Evolutionary conservation across 2,888 invertebrate species (phyloP).

Genomic region (Drosophila maculinotata): DNA sequence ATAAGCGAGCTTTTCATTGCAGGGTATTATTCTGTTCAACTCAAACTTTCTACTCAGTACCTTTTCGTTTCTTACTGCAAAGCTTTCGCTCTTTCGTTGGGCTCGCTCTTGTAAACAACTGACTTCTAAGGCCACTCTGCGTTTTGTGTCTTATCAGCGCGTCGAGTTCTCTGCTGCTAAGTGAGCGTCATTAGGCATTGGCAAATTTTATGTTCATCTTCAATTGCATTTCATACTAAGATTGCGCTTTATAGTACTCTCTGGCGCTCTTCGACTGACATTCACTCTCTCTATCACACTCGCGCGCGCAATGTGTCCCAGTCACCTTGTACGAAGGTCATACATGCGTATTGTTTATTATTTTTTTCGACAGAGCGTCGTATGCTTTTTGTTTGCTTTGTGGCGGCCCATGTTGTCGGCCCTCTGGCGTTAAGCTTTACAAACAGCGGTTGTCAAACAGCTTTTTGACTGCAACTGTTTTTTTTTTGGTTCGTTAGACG

Average conservation of each 20-base stretch:
- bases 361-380: slow-evolving; percentile 48
- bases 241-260: slow-evolving; percentile 19
- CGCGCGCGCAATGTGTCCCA: slow-evolving; percentile 63
- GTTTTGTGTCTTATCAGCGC: slow-evolving; percentile 52
- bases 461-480: neutral
- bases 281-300: neutral
- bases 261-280: slow-evolving; percentile 1
- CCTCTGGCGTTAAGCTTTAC: slow-evolving; percentile 53
- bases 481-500: no score
- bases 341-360: slow-evolving; percentile 82
- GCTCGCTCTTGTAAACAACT: slow-evolving; percentile 66
- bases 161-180: slow-evolving; percentile 32
- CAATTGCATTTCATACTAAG: slow-evolving; percentile 19
- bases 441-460: neutral
- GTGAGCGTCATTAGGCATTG: slow-evolving; percentile 37
- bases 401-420: slow-evolving; percentile 19
- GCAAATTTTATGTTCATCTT: slow-evolving; percentile 32
- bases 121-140: slow-evolving; percentile 20
- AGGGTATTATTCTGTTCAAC: slow-evolving; percentile 30
- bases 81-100: slow-evolving; percentile 33
- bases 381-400: slow-evolving; percentile 50
- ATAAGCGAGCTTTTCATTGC: neutral
- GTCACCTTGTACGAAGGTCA: slow-evolving; percentile 87
- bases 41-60: neutral
- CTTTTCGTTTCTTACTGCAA: slow-evolving; percentile 10